phyloP scores from a whole-genome alignment of 2,113 vertebrate species.

The Castor canadensis region DNA sequence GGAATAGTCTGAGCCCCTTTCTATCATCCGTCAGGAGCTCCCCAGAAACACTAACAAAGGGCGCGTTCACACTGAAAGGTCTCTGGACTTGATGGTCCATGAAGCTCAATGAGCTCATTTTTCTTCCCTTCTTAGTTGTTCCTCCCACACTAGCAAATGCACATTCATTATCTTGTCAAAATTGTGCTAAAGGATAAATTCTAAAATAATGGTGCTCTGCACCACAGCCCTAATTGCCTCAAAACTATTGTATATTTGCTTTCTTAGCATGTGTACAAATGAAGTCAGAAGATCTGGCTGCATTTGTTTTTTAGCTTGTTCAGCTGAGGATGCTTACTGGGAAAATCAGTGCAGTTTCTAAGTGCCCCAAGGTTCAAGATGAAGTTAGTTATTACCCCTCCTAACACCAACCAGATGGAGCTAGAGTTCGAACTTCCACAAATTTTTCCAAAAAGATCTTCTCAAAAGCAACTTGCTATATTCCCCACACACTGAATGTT shows the following conservation, averaged over 20 bases:
- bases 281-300: slow-evolving; percentile 19
- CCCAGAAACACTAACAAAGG: slow-evolving; percentile 32
- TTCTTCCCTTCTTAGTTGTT: slow-evolving; percentile 39
- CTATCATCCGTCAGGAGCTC: slow-evolving; percentile 34
- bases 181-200: slow-evolving; percentile 69
- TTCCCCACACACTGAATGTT: slow-evolving; percentile 1
- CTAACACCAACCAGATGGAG: not conserved
- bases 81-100: slow-evolving; percentile 68
- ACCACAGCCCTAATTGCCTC: slow-evolving; percentile 69
- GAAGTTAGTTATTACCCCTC: slow-evolving; percentile 19
- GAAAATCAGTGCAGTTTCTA: slow-evolving; percentile 35
- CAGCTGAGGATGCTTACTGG: not conserved
- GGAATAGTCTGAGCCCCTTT: slow-evolving; percentile 26
- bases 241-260: slow-evolving; percentile 48
- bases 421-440: not conserved
- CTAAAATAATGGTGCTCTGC: slow-evolving; percentile 68
- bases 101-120: slow-evolving; percentile 69
- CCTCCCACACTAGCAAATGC: slow-evolving; percentile 34
- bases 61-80: slow-evolving; percentile 48
- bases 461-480: slow-evolving; percentile 13
- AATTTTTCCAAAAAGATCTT: slow-evolving; percentile 10
- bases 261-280: slow-evolving; percentile 60
- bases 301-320: slow-evolving; percentile 56
- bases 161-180: slow-evolving; percentile 76
- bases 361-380: slow-evolving; percentile 17